Evolutionary conservation across 2,888 invertebrate species (phyloP), one percentile per base, ranked within the genome.

Genomic region (Ptychoptera contaminata): DNA sequence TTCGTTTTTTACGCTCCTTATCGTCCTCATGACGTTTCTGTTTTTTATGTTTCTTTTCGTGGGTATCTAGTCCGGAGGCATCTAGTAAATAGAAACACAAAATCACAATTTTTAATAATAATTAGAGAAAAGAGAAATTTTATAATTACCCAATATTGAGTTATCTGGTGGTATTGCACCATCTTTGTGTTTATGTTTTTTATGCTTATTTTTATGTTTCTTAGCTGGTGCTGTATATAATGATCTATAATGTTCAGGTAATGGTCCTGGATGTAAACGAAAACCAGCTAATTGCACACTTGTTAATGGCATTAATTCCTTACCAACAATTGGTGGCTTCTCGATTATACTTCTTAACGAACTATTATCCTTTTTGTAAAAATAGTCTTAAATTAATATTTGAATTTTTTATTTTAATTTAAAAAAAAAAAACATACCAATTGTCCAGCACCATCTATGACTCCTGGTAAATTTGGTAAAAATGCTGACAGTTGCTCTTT

Each of bases 401-500:
- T 11, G 11, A 23, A 37, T 38, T 30, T 36, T 34, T 14, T 41
- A 2, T 31, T 10, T 38, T 35, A 16, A 40, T 46, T 47, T 35
- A 12, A 44, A 30, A 41, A 1, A 41, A 30, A n/a, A 14, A 30
- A 31, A 46, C 53, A 50, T 58, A 79, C 78, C 74, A 80, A 42
- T 42, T 87, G 72, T 65, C 88, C 93, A 49, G 93, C 92, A 29
- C 87, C 84, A 68, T 96, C 96, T 52, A 94, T 82, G 51, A 91
- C 90, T 15, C 96, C 94, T 43, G 96, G 96, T 45, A 96, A 71
- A 63, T 88, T 90, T 15, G 94, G 94, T 50, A 96, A 72, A 67
- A 96, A 96, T 11, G 94, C 91, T 36, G 93, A 92, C 47, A 96
- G 68, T 46, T 92, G 91, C 65, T 96, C 94, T 62, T 93, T 88